A percentile compares a stretch with the other conserved stretches of the same genome.
Evolutionary conservation across 2,797 vertebrate species (phyloP).

Genomic region (Glyptemys insculpta): DNA sequence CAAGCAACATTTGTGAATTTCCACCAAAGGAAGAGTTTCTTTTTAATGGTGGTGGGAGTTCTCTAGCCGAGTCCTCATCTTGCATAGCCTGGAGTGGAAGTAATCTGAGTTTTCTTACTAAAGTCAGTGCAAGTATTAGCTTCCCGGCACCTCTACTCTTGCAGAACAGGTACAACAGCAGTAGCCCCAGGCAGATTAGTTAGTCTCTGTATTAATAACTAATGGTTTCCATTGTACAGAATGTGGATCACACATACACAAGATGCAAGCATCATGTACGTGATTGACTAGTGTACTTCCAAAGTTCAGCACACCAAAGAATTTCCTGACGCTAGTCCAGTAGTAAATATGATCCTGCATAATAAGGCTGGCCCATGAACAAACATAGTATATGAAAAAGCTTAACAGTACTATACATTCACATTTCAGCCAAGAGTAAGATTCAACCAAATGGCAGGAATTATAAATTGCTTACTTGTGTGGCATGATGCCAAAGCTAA

Average conservation of each 20-base stretch:
- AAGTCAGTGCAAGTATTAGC: background rate
- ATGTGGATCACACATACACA: background rate
- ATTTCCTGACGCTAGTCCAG: background rate
- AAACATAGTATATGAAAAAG: conserved; percentile 17
- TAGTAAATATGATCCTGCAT: background rate
- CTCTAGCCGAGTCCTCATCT: background rate
- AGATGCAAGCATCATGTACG: background rate
- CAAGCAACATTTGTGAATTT: background rate
- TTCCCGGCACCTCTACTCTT: background rate
- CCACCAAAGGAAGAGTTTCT: rapidly evolving
- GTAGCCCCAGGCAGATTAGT: background rate
- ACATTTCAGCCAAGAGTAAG: conserved; percentile 45
- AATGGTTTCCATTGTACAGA: background rate
- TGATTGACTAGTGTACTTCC: background rate
- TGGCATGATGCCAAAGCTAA: conserved; percentile 62
- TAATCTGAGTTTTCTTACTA: background rate
- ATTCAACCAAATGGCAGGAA: conserved; percentile 54
- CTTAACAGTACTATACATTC: background rate
- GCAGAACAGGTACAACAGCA: background rate
- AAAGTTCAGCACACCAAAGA: background rate
- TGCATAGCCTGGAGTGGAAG: background rate
- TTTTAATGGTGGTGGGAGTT: background rate
- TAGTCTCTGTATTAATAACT: background rate
- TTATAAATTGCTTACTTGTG: conserved; percentile 29
- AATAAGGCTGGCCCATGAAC: background rate